Base-by-base conservation (phyloP, 2,888 invertebrate species). In the Mythimna vitellina region DNA sequence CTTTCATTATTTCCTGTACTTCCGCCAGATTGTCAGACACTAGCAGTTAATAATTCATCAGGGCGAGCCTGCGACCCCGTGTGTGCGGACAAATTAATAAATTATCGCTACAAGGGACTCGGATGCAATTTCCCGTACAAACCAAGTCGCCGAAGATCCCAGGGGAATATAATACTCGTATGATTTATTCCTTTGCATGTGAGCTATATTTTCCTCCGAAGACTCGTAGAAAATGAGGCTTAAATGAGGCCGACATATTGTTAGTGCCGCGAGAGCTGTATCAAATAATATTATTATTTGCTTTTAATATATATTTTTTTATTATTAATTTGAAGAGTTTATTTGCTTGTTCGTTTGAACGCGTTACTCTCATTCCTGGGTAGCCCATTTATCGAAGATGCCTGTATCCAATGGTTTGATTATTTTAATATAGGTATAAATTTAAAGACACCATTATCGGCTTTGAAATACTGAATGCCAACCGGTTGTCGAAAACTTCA, bases 21-120 rank as follows among this genome's bases (percentile, higher is more conserved):
- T 78, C 67, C 56, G 76, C 46, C 73, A 70, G 56, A 38, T 68
- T 81, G 81, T 74, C 84, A 69, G 66, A 78, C 72, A 70, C 58
- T 62, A 66, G 68, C 62, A 70, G 77, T 84, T 75, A 81, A 84
- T 84, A 82, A 78, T 82, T 86, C 71, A 86, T 73, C 73, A 72
- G 65, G 46, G 76, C 51, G 38, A 60, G 58, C 71, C 57, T 17
- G 57, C 38, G 73, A 62, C 57, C 65, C 65, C 42, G 77, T 83
- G 76, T 65, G 80, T 81, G 82, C 69, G 82, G 86, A 89, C 88
- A 90, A 92, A 92, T 93, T 91, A 91, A 91, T 91, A 91, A 90
- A 90, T 91, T 88, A 90, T 88, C 75, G 82, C 83, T 83, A 73
- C 85, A 83, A 82, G 85, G 80, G 83, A 88, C 89, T 88, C 81